Evolutionary conservation across 2,797 vertebrate species (phyloP).

Genomic region (Syngnathus rostellatus): DNA sequence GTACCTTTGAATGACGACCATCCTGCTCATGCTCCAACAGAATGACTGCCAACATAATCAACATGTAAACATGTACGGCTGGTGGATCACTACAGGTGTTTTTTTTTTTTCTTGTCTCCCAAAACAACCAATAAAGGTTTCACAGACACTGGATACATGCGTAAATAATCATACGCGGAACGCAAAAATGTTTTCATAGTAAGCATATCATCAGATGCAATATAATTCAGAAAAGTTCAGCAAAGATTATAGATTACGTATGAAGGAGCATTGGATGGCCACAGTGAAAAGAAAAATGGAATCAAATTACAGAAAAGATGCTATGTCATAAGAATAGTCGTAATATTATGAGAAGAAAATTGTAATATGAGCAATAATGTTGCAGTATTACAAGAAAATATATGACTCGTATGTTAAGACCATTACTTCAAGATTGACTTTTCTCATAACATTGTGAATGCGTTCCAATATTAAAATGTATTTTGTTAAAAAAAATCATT

Average conservation of each 20-base stretch:
- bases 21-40: neutral
- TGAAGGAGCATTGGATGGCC: neutral
- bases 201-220: constrained; percentile 15
- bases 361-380: neutral
- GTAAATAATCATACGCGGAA: constrained; percentile 23
- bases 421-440: too few relatives aligned
- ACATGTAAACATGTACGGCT: neutral
- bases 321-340: neutral
- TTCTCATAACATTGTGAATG: neutral
- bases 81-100: neutral
- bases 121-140: constrained; percentile 29
- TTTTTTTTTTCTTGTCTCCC: neutral
- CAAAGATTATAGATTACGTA: constrained; percentile 13
- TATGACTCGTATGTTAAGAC: neutral
- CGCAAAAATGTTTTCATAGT: constrained; percentile 22
- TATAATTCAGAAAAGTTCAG: constrained; percentile 34
- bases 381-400: neutral
- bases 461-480: neutral
- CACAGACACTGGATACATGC: constrained; percentile 31
- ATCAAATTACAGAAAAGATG: neutral
- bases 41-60: neutral
- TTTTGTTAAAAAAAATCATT: neutral
- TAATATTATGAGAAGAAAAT: neutral
- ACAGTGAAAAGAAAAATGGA: neutral
- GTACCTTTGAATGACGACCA: neutral